phyloP scores from a whole-genome alignment of 2,797 vertebrate species.

The Xyrichtys novacula region DNA sequence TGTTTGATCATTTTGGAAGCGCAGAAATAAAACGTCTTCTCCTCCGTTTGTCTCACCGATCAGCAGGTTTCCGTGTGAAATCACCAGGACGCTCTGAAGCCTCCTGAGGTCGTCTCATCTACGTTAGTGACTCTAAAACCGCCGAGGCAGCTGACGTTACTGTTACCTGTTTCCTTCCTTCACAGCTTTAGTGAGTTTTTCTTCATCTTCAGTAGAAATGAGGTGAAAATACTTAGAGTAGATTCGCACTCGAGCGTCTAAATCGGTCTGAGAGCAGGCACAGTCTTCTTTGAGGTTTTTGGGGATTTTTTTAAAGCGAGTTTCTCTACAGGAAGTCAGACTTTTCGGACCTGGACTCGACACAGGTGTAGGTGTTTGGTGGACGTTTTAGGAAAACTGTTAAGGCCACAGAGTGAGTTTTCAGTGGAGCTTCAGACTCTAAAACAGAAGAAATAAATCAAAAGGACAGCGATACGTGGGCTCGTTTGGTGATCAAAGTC shows the following conservation, averaged over 20 bases:
- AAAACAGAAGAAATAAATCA: slow-evolving; percentile 6
- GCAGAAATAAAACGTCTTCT: too few relatives aligned
- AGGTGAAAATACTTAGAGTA: slow-evolving; percentile 17
- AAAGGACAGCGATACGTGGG: not conserved
- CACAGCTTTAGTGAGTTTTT: too few relatives aligned
- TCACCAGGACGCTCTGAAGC: slow-evolving; percentile 49
- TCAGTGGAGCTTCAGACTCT: not conserved
- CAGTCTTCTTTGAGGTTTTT: not conserved
- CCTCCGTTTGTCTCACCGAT: not conserved
- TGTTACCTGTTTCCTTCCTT: slow-evolving; percentile 16
- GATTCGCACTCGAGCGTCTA: too few relatives aligned
- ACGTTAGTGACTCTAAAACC: slow-evolving; percentile 18
- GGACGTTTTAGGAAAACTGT: not conserved
- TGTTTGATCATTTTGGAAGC: too few relatives aligned
- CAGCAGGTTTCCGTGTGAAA: slow-evolving; percentile 10
- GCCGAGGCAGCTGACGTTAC: slow-evolving; percentile 6
- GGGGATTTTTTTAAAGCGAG: not conserved
- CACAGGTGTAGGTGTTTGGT: slow-evolving; percentile 15
- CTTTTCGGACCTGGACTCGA: not conserved
- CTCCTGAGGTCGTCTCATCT: slow-evolving; percentile 60
- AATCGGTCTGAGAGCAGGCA: not conserved
- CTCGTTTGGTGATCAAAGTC: slow-evolving; percentile 2
- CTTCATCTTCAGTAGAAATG: not conserved
- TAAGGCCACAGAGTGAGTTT: not conserved
- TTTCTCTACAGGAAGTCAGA: slow-evolving; percentile 19